Evolutionary conservation across 2,113 vertebrate genomes (phyloP).

Genomic region (Passer domesticus): DNA sequence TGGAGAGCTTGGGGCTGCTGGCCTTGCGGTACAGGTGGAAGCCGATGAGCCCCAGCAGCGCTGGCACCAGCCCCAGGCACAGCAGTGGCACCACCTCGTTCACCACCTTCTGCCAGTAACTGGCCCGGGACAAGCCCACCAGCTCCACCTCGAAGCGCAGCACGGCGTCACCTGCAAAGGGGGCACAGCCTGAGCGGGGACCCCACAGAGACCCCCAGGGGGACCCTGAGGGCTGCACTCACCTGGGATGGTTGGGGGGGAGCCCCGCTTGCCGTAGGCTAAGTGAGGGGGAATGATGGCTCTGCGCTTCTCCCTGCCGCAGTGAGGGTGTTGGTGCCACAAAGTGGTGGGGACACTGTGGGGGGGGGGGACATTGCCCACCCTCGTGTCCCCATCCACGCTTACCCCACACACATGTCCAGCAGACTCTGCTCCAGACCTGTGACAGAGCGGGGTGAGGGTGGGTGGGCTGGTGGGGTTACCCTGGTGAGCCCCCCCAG

Average conservation of each 20-base stretch:
- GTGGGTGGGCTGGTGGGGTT: background rate
- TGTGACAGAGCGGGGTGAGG: constrained; percentile 42
- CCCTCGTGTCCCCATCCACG: fast-evolving
- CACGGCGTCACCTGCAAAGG: constrained; percentile 79
- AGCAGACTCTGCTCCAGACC: constrained; percentile 93
- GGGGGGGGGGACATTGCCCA: background rate
- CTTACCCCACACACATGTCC: constrained; percentile 94
- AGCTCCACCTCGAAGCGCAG: constrained; percentile 94
- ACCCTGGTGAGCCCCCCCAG: background rate
- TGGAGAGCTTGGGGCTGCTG: constrained; percentile 79
- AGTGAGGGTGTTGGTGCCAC: background rate
- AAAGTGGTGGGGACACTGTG: fast-evolving
- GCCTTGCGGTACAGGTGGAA: constrained; percentile 92
- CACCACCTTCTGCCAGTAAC: constrained; percentile 87
- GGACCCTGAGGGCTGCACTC: background rate
- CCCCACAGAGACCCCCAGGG: background rate
- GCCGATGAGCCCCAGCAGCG: constrained; percentile 88
- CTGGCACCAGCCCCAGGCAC: constrained; percentile 87
- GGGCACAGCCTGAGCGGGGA: background rate
- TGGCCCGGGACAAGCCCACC: constrained; percentile 82
- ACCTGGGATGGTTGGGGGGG: constrained; percentile 93
- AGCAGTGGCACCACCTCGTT: constrained; percentile 85
- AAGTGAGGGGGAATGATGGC: constrained; percentile 90
- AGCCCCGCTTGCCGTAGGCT: constrained; percentile 94
- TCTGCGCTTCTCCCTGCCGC: constrained; percentile 90